A percentile compares a stretch with the other conserved stretches of the same genome.
Evolutionary conservation across 2,797 vertebrate genomes (phyloP).

Genomic region (Echiichthys vipera): DNA sequence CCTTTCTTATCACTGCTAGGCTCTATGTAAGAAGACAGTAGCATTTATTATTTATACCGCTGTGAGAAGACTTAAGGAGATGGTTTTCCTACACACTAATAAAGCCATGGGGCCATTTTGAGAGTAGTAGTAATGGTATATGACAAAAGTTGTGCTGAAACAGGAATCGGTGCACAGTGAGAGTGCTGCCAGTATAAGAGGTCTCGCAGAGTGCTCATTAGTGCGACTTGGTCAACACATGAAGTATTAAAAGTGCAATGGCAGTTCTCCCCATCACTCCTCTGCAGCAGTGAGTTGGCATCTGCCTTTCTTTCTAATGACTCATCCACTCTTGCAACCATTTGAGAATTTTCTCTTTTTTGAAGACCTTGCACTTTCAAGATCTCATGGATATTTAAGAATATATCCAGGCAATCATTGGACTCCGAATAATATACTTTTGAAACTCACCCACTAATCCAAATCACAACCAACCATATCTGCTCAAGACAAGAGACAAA

Average conservation of each 20-base stretch:
- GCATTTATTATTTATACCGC: slow-evolving; percentile 51
- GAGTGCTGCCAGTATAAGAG: slow-evolving; percentile 41
- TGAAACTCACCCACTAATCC: neutral
- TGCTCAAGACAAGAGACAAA: neutral
- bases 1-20: slow-evolving; percentile 17
- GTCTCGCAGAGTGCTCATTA: slow-evolving; percentile 73
- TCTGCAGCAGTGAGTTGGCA: slow-evolving; percentile 61
- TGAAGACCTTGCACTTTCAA: slow-evolving; percentile 43
- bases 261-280: slow-evolving; percentile 48
- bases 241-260: slow-evolving; percentile 66
- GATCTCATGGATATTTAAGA: slow-evolving; percentile 18
- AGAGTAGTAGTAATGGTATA: slow-evolving; percentile 29
- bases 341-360: slow-evolving; percentile 25
- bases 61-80: slow-evolving; percentile 30
- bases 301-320: slow-evolving; percentile 67
- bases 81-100: slow-evolving; percentile 34
- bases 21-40: slow-evolving; percentile 25
- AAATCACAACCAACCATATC: neutral
- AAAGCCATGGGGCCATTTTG: slow-evolving; percentile 53
- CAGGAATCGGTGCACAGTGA: slow-evolving; percentile 61
- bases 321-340: slow-evolving; percentile 49
- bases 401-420: slow-evolving; percentile 11
- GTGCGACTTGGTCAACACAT: slow-evolving; percentile 71
- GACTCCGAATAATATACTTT: neutral
- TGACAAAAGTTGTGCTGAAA: slow-evolving; percentile 59